Evolutionary conservation across 2,113 vertebrate genomes (phyloP), one percentile per base, ranked within the genome.

Genomic region (Clinocottus analis): DNA sequence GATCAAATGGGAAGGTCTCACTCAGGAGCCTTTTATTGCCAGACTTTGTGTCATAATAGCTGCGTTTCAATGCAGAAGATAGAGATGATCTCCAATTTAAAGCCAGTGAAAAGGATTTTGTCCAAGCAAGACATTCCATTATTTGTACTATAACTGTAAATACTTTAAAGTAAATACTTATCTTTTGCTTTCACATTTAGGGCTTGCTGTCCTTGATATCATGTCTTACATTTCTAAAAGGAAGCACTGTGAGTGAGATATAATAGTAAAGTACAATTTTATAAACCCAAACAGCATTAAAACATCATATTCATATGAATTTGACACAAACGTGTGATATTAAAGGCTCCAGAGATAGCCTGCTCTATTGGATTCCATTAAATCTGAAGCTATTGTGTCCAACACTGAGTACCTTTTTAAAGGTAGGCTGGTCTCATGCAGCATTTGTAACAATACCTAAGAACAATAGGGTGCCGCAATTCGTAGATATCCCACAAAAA

Each of bases 1-100:
- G 70, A 79, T 67, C 33, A 63, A 86, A 86, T 83, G 72, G 66
- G 71, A 84, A 60, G 69, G 49, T 53, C 51, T 86, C 56, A 58
- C 64, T 84, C 45, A 80, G 45, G 33, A 23, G 41, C 43, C 55
- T 13, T 59, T 56, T 31, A 49, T 17, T 45, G 27, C 43, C 31
- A 37, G 37, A 61, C 21, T 16, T 31, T 58, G 19, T 66, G 16
- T 67, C 23, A 67, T 9, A 8, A 4, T 3, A 69, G 25, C 39
- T 71, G 27, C 25, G 37, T 64, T 59, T 70, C 8, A 53, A 21
- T 5, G 29, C 3, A 33, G 27, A 55, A 9, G 11, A 33, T 43
- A 25, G 23, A 9, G 19, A 55, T 63, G 3, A 41, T 25, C 17
- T 27, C 29, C 37, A 59, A 37, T 77, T 27, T 29, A 35, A 51